Evolutionary conservation across 2,113 vertebrate genomes (phyloP).

Genomic region (Alligator mississippiensis): DNA sequence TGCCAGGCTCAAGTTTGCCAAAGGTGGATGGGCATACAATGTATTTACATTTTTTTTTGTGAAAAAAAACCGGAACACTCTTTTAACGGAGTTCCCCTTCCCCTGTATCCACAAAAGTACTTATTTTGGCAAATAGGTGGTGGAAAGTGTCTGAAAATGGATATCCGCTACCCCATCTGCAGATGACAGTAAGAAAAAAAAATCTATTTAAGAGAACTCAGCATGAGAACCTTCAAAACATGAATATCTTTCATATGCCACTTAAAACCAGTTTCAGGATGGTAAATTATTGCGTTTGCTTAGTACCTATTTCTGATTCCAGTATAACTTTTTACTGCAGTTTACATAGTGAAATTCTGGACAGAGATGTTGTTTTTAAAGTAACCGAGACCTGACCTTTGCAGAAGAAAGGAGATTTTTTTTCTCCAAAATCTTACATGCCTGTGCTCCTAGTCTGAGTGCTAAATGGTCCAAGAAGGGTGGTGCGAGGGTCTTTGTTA

Average conservation of each 20-base stretch:
- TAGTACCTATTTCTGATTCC: neutral
- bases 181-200: neutral
- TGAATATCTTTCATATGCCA: neutral
- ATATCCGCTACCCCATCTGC: neutral
- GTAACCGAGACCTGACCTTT: neutral
- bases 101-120: neutral
- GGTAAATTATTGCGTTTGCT: neutral
- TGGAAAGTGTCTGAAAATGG: neutral
- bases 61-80: neutral
- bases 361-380: neutral
- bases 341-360: neutral
- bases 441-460: accelerated
- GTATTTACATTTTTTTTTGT: neutral
- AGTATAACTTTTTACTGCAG: neutral
- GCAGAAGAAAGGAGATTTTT: accelerated
- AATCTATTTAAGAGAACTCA: neutral
- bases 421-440: neutral
- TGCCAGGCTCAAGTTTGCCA: neutral
- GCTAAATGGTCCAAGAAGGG: neutral
- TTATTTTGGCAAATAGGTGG: neutral
- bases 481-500: neutral
- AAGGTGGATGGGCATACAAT: neutral
- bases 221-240: neutral
- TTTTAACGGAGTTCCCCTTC: neutral
- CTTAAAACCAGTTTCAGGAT: neutral